Evolutionary conservation across 2,888 invertebrate species (phyloP), one percentile per base, ranked within the genome.

Genomic region (Acholoe squamosa): DNA sequence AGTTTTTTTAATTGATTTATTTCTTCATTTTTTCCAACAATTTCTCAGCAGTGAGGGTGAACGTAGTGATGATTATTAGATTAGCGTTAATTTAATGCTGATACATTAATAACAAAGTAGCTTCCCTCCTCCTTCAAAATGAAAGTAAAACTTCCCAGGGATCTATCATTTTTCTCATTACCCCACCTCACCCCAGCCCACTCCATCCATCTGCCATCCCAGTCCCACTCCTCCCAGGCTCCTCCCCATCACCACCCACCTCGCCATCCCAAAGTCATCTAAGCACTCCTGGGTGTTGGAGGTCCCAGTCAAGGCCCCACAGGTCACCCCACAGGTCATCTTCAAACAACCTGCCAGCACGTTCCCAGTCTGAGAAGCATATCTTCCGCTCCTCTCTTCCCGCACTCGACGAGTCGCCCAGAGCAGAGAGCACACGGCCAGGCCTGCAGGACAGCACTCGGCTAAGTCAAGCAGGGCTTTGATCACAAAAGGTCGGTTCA

Each of bases 401-500:
- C 22, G 14, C 28, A 28, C n/a, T 25, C 28, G 3, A 71, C 28
- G 71, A 25, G 71, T 28, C 28, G 71, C 25, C 28, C n/a, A 14
- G 71, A 25, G 25, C 28, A 0, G 71, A 28, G 71, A 0, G 3
- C 28, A 14, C 14, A 71, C n/a, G 25, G 31, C 3, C 3, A 71
- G 61, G 61, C 71, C 71, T 61, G 22, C 22, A 19, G 22, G 61
- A 19, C 61, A 3, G 12, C 14, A 7, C 19, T 61, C n/a, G 22
- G 71, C 28, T 28, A 1, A 28, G 71, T 28, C 71, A 71, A 71
- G 28, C 7, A 0, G 14, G 3, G 71, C 71, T 71, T 71, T 71
- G 71, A 71, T 71, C 28, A 28, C 71, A 61, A 61, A 61, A 61
- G 61, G n/a, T n/a, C 61, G 19, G 61, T n/a, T 61, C 22, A n/a